These are phyloP conservation scores for Palythoa grandis DNA, from an alignment of 92 coral and sea anemone species.

Conservation along the genomic window DNA sequence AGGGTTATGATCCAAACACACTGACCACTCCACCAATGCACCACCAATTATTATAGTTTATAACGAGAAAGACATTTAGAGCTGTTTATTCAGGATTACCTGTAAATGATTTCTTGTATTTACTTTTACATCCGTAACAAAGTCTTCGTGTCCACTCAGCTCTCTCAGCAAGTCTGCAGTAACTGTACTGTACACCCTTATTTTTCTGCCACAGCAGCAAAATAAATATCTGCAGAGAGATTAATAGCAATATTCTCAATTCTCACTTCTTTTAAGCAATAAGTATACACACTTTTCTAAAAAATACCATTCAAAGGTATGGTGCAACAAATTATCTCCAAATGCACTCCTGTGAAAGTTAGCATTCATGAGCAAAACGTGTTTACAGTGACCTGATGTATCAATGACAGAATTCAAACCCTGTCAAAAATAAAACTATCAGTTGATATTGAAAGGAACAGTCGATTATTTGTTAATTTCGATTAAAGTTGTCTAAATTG, in stretches of 20 bases:
- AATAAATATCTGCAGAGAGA: conserved; percentile 64
- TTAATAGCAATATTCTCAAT: neutral
- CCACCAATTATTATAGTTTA: no score
- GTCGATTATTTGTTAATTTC: no score
- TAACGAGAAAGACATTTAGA: neutral
- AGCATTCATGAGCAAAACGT: no score
- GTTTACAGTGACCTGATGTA: no score
- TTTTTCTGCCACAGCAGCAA: conserved; percentile 80
- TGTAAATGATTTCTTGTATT: conserved; percentile 82
- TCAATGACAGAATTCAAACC: no score
- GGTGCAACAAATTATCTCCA: no score
- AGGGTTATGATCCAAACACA: no score
- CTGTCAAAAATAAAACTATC: no score
- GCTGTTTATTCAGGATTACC: conserved; percentile 46
- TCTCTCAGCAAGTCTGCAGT: conserved; percentile 78
- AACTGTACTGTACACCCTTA: conserved; percentile 78
- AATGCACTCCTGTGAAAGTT: no score
- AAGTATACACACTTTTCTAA: neutral
- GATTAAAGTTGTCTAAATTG: no score
- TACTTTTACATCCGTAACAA: conserved; percentile 71
- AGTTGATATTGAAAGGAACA: no score
- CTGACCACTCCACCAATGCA: no score
- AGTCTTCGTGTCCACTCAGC: conserved; percentile 71
- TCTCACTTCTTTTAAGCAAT: neutral
- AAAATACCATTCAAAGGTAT: neutral